Evolutionary conservation across 2,888 invertebrate species (phyloP).

Genomic region (Limnephilus rhombicus): DNA sequence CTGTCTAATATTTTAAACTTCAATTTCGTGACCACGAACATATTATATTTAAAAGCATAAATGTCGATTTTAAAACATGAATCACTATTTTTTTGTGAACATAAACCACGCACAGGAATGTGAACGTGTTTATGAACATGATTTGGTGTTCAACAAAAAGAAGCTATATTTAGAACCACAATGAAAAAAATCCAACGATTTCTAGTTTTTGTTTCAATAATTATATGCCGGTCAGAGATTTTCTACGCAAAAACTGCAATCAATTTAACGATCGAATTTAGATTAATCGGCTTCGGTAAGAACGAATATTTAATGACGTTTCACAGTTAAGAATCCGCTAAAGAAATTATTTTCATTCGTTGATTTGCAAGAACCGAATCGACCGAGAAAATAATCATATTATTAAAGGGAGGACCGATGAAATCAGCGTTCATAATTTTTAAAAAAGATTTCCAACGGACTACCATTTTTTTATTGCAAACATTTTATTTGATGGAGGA

Average conservation of each 20-base stretch:
- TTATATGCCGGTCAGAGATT: not conserved
- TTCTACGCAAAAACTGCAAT: not conserved
- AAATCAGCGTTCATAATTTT: not conserved
- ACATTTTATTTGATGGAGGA: not conserved
- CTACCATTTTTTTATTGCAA: not conserved
- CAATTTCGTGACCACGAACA: no score
- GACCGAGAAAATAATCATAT: not conserved
- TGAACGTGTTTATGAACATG: not conserved
- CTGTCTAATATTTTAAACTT: no score
- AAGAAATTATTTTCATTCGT: not conserved
- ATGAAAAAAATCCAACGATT: not conserved
- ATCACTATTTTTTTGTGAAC: not conserved
- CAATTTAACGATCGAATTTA: not conserved
- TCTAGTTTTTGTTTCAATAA: not conserved
- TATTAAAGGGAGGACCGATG: not conserved
- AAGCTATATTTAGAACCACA: not conserved
- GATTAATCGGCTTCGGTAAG: not conserved
- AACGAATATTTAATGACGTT: not conserved
- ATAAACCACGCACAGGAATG: not conserved
- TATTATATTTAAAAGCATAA: not conserved
- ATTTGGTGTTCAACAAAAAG: not conserved
- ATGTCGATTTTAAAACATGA: not conserved
- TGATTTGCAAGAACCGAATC: not conserved
- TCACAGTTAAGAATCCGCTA: not conserved
- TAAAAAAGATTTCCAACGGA: not conserved